Evolutionary conservation across 2,888 invertebrate species (phyloP), one percentile per base, ranked within the genome.

Genomic region (Siphonodentalium dalli): DNA sequence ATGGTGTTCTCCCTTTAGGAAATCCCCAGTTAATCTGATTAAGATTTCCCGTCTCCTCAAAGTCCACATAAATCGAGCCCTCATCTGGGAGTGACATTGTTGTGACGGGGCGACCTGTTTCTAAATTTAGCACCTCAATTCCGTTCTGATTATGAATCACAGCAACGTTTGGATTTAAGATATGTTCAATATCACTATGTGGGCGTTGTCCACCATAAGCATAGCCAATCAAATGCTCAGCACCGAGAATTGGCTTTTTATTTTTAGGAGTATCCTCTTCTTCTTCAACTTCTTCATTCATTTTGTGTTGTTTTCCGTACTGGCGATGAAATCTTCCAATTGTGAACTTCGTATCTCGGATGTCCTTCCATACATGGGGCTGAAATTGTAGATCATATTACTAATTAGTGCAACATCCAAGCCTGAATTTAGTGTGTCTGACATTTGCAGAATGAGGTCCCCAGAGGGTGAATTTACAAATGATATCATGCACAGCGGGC

Each of bases 201-300:
- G 77, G 77, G 21, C 72, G 55, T 24, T 72, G 71, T 0, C 75
- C 76, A 13, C 77, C 76, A 56, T 76, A 76, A 5, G 73, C 71
- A 60, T 72, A 72, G 0, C 76, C 77, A 23, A 67, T 65, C 6
- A 67, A 54, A 48, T 67, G 67, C 46, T 67, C 53, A 27, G 67
- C 57, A 21, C 59, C 59, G 9, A 67, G 51, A 8, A 63, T 65
- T 5, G 62, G 55, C 40, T 38, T 42, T 21, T 41, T 44, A 20
- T 46, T 60, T 27, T 42, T 39, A 23, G 29, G 34, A 15, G 39
- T 38, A 6, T 37, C 37, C 13, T 37, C 39, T 21, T 44, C 46
- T n/a, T 51, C 54, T n/a, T 59, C 55, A 3, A 44, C 46, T 28
- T 58, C 61, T 26, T 61, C 61, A 1, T 59, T 46, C 24, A 63